Evolutionary conservation across 2,888 invertebrate genomes (phyloP), one percentile per base, ranked within the genome.

Genomic region (Drosophila nr. fundita): DNA sequence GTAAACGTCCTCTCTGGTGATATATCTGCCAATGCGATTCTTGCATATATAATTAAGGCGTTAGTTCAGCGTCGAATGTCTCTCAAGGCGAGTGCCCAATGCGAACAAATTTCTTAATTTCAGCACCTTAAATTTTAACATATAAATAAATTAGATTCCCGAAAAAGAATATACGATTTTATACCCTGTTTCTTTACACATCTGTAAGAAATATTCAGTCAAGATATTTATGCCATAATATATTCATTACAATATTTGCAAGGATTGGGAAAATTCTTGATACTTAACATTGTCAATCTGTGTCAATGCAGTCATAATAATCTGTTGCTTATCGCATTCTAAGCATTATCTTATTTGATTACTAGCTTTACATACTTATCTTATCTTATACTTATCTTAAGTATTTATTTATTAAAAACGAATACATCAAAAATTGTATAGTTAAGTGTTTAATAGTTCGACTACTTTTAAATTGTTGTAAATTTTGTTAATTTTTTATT

Each of bases 1-100:
- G 64, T 68, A 68, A 68, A 60, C 68, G 68, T 80, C 62, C 71
- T 66, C 58, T 58, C 69, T 76, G 85, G 88, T 89, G 85, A 89
- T 85, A 85, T 87, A 89, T 85, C 85, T 85, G 83, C 66, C 77
- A 82, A 77, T 82, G 88, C 80, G 73, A 72, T 61, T 73, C 73
- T 73, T 85, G 88, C 90, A 90, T 85, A 85, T 90, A 90, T 88
- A 85, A 85, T 85, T 90, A 90, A 88, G 83, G 72, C 60, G 83
- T 79, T 82, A 73, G 70, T 54, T 68, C 27, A 11, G 53, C 34
- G 24, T 45, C 29, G 60, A 32, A 3, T 18, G 57, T 21, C 45
- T 21, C 8, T 2, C 45, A 45, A 11, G 11, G 6, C 36, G 11
- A 55, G 50, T 70, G 64, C 83, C 85, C 68, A 65, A 57, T 85